Evolutionary conservation across 2,797 vertebrate species (phyloP).

Genomic region (Characodon lateralis): DNA sequence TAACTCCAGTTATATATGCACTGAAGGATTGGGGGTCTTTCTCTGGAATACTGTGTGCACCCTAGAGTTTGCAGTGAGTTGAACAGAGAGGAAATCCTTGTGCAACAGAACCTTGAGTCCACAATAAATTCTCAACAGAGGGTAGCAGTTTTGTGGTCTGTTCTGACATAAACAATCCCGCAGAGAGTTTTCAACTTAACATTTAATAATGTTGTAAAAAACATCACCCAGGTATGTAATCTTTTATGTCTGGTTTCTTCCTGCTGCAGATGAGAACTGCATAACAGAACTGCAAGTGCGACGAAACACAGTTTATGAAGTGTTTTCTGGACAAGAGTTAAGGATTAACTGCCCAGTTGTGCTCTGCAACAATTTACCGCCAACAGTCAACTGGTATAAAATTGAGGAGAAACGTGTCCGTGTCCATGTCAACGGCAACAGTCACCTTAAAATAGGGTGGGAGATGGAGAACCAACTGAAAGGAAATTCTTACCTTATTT

Average conservation of each 20-base stretch:
- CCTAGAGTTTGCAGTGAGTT: too few relatives aligned
- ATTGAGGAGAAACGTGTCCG: accelerated
- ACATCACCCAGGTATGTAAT: not conserved
- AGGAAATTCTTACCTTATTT: not conserved
- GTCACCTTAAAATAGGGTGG: constrained; percentile 5
- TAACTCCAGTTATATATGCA: too few relatives aligned
- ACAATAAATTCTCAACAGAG: too few relatives aligned
- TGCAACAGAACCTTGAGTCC: too few relatives aligned
- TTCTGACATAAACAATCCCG: too few relatives aligned
- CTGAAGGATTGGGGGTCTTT: too few relatives aligned
- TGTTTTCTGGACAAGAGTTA: not conserved
- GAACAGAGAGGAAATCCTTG: too few relatives aligned
- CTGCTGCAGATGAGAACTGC: not conserved
- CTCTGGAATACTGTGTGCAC: too few relatives aligned
- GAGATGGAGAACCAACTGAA: not conserved
- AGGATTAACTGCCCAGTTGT: not conserved
- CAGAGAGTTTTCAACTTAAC: too few relatives aligned
- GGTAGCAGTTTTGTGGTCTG: too few relatives aligned
- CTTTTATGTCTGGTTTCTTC: not conserved
- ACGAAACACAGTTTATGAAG: not conserved
- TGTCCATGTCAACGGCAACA: not conserved
- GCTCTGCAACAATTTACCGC: not conserved
- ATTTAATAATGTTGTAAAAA: too few relatives aligned
- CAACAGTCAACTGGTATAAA: constrained; percentile 1
- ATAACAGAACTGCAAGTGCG: not conserved